Conservation (phyloP, 2,113 vertebrate species). For the Thunnus thynnus region DNA sequence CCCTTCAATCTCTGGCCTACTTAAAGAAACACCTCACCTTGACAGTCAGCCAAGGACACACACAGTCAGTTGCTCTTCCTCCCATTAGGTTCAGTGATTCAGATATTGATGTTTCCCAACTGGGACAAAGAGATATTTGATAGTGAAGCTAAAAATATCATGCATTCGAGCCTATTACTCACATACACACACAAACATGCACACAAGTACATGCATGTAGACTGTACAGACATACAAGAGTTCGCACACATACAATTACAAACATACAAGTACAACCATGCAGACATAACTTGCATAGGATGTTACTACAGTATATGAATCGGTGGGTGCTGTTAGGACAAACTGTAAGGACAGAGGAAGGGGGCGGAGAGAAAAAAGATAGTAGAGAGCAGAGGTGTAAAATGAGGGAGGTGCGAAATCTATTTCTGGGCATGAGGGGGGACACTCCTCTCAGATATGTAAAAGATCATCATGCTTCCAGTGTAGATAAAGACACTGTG, state of each 20-base stretch:
- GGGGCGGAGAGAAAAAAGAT: constrained; percentile 28
- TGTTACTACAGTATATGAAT: constrained; percentile 5
- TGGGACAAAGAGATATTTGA: constrained; percentile 65
- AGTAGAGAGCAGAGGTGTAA: constrained; percentile 43
- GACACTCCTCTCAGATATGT: constrained; percentile 30
- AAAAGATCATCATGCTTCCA: constrained; percentile 17
- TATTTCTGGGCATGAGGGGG: constrained; percentile 55
- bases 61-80: constrained; percentile 38
- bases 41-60: constrained; percentile 68
- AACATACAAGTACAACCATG: background rate
- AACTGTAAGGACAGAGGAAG: constrained; percentile 20
- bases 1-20: constrained; percentile 69
- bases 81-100: constrained; percentile 54
- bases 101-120: constrained; percentile 68
- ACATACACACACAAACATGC: constrained; percentile 2
- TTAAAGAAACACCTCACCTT: constrained; percentile 70
- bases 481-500: background rate
- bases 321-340: constrained; percentile 18
- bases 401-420: constrained; percentile 43
- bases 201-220: constrained; percentile 5
- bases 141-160: constrained; percentile 71
- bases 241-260: background rate
- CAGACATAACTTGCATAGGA: background rate
- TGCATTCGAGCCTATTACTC: constrained; percentile 34
- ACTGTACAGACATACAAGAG: background rate